Evolutionary conservation across 1,140 invertebrate genomes (phyloP), one percentile per base, ranked within the genome.

Genomic region (Mamestra configurata): DNA sequence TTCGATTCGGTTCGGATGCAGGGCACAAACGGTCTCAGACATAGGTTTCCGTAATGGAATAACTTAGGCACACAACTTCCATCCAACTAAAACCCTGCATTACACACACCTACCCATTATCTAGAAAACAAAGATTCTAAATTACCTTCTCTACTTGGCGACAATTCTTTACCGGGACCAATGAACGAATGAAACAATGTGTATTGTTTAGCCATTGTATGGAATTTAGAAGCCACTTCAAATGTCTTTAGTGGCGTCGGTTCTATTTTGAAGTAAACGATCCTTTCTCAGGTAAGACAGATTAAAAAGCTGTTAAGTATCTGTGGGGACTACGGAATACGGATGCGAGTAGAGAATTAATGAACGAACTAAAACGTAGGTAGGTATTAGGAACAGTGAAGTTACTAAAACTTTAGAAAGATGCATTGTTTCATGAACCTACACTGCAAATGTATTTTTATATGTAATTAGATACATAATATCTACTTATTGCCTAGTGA

Each of bases 101-200:
- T 46, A 8, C 43, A 3, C 3, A 46, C 15, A 11, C 10, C 43
- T 10, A 24, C 6, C 7, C 51, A 55, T 49, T 49, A 49, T 4
- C 11, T 49, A 55, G 20, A 8, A 22, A 55, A 18, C 51, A 53
- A 53, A 20, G 6, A 53, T 22, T 49, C 43, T 55, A 22, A 55
- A 55, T 55, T 22, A 55, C 20, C 51, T 22, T 11, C 51, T 24
- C 10, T 6, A 24, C 20, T 24, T 4, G 22, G n/a, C 43, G 20
- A 22, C 18, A 24, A 22, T 3, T 24, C 18, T 51, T 51, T 55
- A 55, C 51, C 51, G 20, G 51, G 51, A 55, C 51, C 51, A 55
- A 55, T 55, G 51, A 55, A 55, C 51, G 18, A 55, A 55, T 55
- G 51, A 55, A 55, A 55, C 51, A 55, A 55, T 55, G 51, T 20